Conservation (phyloP, 2,888 invertebrate genomes). For the Hybos culiciformis region DNA sequence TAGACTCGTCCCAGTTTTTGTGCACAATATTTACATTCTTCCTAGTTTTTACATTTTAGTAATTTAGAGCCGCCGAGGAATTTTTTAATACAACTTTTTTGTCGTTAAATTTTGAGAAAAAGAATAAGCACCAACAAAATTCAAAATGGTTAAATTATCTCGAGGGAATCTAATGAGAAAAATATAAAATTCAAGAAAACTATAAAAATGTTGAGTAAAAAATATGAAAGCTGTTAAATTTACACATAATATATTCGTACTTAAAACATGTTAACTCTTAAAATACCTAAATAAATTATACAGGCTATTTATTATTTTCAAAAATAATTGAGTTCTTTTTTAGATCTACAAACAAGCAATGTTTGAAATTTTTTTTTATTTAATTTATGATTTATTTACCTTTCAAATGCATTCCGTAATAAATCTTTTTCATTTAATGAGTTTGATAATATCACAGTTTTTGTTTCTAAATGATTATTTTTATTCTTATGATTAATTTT, state of each 20-base stretch:
- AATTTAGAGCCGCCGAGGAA: too few species aligned
- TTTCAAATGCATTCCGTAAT: conserved; percentile 38
- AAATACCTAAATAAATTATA: not conserved
- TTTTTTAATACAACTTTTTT: too few species aligned
- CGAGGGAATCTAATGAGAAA: too few species aligned
- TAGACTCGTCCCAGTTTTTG: too few species aligned
- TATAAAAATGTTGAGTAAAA: not conserved
- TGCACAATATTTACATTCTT: too few species aligned
- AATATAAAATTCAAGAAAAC: too few species aligned
- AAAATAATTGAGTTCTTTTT: not conserved
- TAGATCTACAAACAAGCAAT: not conserved
- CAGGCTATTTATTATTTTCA: not conserved
- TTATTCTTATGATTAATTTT: not conserved
- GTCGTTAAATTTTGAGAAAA: too few species aligned
- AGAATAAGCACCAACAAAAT: too few species aligned
- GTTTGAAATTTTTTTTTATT: not conserved
- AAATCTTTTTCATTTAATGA: conserved; percentile 35
- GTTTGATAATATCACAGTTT: conserved; percentile 39
- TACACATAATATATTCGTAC: not conserved
- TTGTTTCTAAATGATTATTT: conserved; percentile 36
- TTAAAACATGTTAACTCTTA: not conserved
- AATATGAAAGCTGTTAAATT: not conserved
- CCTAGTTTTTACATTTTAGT: too few species aligned
- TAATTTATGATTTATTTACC: conserved; percentile 28
- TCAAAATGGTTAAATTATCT: too few species aligned